phyloP scores from a whole-genome alignment of 2,888 invertebrate genomes.

The Stenichneumon culpator region DNA sequence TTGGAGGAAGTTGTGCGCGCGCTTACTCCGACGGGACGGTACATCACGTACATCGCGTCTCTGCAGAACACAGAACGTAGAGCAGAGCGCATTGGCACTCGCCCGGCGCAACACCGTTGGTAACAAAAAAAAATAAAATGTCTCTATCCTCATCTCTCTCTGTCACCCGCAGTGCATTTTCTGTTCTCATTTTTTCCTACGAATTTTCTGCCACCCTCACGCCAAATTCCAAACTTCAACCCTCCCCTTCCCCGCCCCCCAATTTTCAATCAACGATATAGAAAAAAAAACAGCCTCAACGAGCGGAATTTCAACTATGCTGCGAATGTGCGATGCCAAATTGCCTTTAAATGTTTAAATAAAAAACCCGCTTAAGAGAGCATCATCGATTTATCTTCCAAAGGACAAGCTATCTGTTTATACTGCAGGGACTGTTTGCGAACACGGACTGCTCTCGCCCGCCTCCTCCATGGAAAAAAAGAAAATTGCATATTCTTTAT shows the following conservation, averaged over 20 bases:
- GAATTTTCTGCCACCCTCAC: neutral
- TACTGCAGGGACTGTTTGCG: neutral
- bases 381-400: neutral
- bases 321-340: neutral
- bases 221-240: neutral
- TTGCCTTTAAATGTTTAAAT: neutral
- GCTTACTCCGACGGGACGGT: slow-evolving; percentile 39
- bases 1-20: slow-evolving; percentile 62
- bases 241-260: neutral
- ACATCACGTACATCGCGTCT: slow-evolving; percentile 1
- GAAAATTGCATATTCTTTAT: no score
- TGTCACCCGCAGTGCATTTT: slow-evolving; percentile 1
- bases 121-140: neutral
- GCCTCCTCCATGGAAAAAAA: no score
- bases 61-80: neutral
- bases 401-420: neutral
- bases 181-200: neutral
- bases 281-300: slow-evolving; percentile 29
- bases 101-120: neutral
- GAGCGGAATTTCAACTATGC: slow-evolving; percentile 3
- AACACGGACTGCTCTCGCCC: no score
- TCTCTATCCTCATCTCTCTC: neutral
- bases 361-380: neutral
- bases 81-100: slow-evolving; percentile 21
- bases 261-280: slow-evolving; percentile 46